Evolutionary conservation across 2,797 vertebrate genomes (phyloP).

Genomic region (Arremon aurantiirostris): DNA sequence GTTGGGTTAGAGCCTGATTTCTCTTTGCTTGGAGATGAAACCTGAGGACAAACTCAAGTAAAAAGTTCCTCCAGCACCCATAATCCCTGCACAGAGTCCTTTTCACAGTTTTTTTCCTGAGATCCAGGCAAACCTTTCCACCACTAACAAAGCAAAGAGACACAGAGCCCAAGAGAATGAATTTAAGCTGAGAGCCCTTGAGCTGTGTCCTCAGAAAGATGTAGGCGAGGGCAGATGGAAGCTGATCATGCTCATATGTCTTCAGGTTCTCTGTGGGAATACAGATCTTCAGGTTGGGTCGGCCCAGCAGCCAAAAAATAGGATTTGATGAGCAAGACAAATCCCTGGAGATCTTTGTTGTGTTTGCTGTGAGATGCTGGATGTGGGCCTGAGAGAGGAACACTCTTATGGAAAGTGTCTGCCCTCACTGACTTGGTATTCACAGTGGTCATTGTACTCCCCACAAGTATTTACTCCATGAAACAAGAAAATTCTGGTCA

Average conservation of each 20-base stretch:
- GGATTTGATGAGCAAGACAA: not conserved
- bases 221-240: not conserved
- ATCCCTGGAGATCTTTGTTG: not conserved
- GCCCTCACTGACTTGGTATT: not conserved
- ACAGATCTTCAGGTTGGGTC: not conserved
- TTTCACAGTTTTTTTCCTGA: not conserved
- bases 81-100: not conserved
- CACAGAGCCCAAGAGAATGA: not conserved
- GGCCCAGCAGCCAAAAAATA: not conserved
- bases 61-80: not conserved
- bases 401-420: not conserved
- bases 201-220: not conserved
- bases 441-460: not conserved
- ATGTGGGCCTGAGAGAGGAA: not conserved
- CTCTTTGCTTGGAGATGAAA: not conserved
- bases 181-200: not conserved
- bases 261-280: not conserved
- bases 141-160: not conserved
- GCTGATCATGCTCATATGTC: accelerated
- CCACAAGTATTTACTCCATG: not conserved
- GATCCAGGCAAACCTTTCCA: not conserved
- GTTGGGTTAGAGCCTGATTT: not conserved
- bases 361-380: not conserved
- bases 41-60: accelerated
- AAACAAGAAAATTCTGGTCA: not conserved